Conservation (phyloP, 1,140 invertebrate genomes). For the Polyergus mexicanus region DNA sequence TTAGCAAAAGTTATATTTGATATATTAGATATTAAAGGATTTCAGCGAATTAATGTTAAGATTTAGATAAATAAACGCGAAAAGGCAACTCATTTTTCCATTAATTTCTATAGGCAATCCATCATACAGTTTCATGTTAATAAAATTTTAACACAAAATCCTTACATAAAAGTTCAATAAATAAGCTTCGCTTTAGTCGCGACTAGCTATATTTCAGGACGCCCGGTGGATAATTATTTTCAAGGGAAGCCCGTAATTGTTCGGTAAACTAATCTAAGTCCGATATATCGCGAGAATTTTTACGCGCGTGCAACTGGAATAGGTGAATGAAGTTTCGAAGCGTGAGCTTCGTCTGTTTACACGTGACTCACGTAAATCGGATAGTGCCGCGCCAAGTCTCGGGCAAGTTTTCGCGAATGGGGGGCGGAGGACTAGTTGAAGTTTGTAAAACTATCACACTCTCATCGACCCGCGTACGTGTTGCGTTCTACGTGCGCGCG, state of each 20-base stretch:
- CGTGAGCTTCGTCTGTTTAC: constrained; percentile 53
- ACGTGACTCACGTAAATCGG: constrained; percentile 63
- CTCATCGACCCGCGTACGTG: constrained; percentile 36
- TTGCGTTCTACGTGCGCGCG: constrained; percentile 32
- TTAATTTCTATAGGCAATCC: not conserved
- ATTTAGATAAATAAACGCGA: not conserved
- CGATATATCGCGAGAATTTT: constrained; percentile 21
- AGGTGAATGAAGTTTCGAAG: constrained; percentile 45
- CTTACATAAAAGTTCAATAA: not conserved
- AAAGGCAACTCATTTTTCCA: not conserved
- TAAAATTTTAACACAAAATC: not conserved
- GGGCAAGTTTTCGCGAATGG: constrained; percentile 54
- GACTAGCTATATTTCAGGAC: not conserved
- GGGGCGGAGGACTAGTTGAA: constrained; percentile 34
- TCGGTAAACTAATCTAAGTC: constrained; percentile 8
- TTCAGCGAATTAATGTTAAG: constrained; percentile 1
- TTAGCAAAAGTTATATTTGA: not conserved
- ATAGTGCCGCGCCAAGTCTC: constrained; percentile 56
- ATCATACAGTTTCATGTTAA: not conserved
- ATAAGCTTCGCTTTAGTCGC: not conserved
- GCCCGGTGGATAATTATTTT: not conserved
- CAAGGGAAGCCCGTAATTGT: not conserved
- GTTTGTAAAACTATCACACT: constrained; percentile 64
- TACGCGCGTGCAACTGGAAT: constrained; percentile 4
- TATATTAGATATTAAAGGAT: not conserved